Conservation (phyloP, 2,888 invertebrate species). For the Brachycybe producta region DNA sequence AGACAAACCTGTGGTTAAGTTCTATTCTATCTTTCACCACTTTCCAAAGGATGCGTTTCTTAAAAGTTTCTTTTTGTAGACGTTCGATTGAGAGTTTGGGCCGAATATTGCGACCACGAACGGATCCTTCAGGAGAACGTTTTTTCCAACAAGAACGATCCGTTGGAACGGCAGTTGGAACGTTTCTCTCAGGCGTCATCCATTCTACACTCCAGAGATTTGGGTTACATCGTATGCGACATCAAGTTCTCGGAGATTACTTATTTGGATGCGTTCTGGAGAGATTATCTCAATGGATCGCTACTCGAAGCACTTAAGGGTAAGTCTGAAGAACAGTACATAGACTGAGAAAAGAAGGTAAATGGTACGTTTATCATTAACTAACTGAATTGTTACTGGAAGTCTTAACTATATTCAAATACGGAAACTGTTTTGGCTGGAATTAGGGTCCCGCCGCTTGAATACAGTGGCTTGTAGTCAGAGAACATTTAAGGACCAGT, state of each 20-base stretch:
- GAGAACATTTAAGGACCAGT: too few species aligned
- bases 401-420: too few species aligned
- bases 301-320: slow-evolving; percentile 31
- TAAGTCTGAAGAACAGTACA: too few species aligned
- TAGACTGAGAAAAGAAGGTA: too few species aligned
- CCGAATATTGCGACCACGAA: slow-evolving; percentile 29
- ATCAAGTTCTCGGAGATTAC: slow-evolving; percentile 32
- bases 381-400: too few species aligned
- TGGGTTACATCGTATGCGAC: slow-evolving; percentile 32
- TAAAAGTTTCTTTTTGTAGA: too few species aligned
- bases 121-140: slow-evolving; percentile 28
- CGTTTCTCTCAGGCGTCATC: slow-evolving; percentile 30
- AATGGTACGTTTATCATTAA: too few species aligned
- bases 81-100: slow-evolving; percentile 29
- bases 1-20: too few species aligned
- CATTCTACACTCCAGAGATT: slow-evolving; percentile 30
- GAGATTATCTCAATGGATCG: slow-evolving; percentile 32
- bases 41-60: not conserved
- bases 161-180: slow-evolving; percentile 29
- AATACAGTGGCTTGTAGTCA: too few species aligned
- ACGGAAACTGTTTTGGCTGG: too few species aligned
- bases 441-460: too few species aligned
- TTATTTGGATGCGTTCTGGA: slow-evolving; percentile 33
- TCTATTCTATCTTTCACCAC: not conserved
- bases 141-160: slow-evolving; percentile 28